Evolutionary conservation across 2,797 vertebrate genomes (phyloP).

Genomic region (Crypturellus tataupa): DNA sequence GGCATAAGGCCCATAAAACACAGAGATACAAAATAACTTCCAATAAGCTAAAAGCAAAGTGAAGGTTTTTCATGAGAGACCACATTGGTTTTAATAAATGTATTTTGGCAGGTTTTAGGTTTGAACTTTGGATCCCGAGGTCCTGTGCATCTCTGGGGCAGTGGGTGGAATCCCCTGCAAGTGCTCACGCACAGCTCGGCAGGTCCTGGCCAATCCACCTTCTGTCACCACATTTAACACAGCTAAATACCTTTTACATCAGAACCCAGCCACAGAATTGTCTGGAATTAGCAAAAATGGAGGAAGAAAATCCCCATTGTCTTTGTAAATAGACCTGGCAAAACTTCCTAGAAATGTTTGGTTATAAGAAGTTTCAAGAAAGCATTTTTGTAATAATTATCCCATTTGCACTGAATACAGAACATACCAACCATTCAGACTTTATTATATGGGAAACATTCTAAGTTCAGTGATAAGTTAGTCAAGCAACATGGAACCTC

Average conservation of each 20-base stretch:
- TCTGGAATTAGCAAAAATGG: conserved; percentile 62
- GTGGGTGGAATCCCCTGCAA: background rate
- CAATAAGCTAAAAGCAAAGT: background rate
- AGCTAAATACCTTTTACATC: conserved; percentile 41
- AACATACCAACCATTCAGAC: conserved; percentile 55
- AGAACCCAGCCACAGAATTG: conserved; percentile 59
- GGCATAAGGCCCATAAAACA: background rate
- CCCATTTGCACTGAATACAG: conserved; percentile 66
- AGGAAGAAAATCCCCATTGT: conserved; percentile 30
- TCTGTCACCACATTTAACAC: conserved; percentile 32
- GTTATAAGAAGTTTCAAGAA: conserved; percentile 69
- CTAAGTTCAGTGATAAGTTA: background rate
- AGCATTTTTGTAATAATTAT: conserved; percentile 71
- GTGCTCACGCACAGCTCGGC: background rate
- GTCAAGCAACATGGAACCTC: background rate
- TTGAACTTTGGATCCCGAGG: background rate
- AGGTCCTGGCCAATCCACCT: conserved; percentile 35
- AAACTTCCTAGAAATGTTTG: conserved; percentile 52
- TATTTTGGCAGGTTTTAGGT: background rate
- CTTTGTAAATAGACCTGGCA: conserved; percentile 64
- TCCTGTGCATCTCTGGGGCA: background rate
- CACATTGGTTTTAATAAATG: background rate
- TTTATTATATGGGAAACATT: conserved; percentile 49
- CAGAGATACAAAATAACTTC: background rate
- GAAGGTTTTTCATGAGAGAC: background rate